phyloP scores from a whole-genome alignment of 2,113 vertebrate species.

The Callithrix jacchus region DNA sequence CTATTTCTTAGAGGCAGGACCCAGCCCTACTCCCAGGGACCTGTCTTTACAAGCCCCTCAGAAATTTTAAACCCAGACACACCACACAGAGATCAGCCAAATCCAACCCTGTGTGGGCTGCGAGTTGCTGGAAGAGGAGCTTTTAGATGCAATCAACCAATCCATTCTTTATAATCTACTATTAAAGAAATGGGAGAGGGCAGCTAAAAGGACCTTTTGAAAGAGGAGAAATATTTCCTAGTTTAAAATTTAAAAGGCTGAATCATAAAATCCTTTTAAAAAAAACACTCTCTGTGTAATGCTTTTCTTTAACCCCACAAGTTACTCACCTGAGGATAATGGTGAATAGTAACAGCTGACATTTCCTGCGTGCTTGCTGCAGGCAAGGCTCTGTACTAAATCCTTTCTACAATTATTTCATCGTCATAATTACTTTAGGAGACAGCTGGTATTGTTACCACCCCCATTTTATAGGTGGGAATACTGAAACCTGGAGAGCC shows the following conservation, averaged over 20 bases:
- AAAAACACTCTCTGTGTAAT: not conserved
- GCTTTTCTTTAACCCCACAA: not conserved
- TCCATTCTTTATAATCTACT: not conserved
- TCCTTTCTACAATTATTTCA: not conserved
- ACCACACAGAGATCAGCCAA: not conserved
- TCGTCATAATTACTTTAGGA: not conserved
- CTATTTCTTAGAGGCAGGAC: not conserved
- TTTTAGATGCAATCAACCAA: not conserved
- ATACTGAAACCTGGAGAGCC: not conserved
- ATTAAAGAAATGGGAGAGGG: slow-evolving; percentile 19
- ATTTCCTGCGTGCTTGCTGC: not conserved
- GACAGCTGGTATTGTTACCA: not conserved
- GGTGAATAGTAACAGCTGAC: not conserved
- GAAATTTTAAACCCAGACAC: not conserved
- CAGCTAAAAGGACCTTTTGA: not conserved
- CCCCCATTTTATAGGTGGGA: not conserved
- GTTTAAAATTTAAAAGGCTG: slow-evolving; percentile 37
- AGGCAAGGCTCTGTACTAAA: not conserved
- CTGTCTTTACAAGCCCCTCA: not conserved
- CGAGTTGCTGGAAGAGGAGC: not conserved
- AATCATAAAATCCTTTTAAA: slow-evolving; percentile 30
- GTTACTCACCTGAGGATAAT: slow-evolving; percentile 14
- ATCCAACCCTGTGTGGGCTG: not conserved
- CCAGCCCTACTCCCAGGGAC: not conserved
- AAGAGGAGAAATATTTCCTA: slow-evolving; percentile 38